Evolutionary conservation across 2,113 vertebrate genomes (phyloP).

Genomic region (Pelodiscus sinensis): DNA sequence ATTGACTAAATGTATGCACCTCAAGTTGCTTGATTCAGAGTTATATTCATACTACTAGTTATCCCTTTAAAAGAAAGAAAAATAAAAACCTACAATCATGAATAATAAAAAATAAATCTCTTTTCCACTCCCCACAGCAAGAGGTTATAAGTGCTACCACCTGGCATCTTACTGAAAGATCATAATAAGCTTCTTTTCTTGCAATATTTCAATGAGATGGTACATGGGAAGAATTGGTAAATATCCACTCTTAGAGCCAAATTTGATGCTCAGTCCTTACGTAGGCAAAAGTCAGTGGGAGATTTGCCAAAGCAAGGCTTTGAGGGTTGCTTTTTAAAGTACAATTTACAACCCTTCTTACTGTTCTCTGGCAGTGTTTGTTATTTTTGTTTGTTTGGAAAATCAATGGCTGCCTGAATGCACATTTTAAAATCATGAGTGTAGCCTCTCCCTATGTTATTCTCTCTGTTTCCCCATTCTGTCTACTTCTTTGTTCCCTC

Average conservation of each 20-base stretch:
- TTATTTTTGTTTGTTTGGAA: not conserved
- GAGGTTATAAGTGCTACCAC: constrained; percentile 72
- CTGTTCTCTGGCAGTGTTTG: not conserved
- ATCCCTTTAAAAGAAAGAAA: constrained; percentile 53
- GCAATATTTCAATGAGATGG: constrained; percentile 69
- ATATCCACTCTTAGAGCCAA: constrained; percentile 55
- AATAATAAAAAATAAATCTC: constrained; percentile 73
- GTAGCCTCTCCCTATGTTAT: not conserved
- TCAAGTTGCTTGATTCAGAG: constrained; percentile 54
- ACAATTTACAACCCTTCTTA: not conserved
- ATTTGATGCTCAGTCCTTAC: constrained; percentile 36
- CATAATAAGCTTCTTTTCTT: constrained; percentile 77
- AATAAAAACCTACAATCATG: constrained; percentile 40
- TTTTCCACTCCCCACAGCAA: constrained; percentile 66
- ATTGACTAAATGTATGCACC: constrained; percentile 43
- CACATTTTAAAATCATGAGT: not conserved
- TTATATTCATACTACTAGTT: constrained; percentile 55
- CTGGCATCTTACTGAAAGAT: constrained; percentile 75
- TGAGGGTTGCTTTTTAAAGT: constrained; percentile 17
- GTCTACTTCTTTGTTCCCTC: constrained; percentile 15
- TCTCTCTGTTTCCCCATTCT: not conserved
- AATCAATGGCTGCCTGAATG: not conserved
- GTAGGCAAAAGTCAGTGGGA: constrained; percentile 22
- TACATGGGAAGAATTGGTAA: constrained; percentile 72
- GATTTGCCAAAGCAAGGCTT: constrained; percentile 19